Conservation (phyloP, 2,888 invertebrate species). For the Parnassius smintheus region DNA sequence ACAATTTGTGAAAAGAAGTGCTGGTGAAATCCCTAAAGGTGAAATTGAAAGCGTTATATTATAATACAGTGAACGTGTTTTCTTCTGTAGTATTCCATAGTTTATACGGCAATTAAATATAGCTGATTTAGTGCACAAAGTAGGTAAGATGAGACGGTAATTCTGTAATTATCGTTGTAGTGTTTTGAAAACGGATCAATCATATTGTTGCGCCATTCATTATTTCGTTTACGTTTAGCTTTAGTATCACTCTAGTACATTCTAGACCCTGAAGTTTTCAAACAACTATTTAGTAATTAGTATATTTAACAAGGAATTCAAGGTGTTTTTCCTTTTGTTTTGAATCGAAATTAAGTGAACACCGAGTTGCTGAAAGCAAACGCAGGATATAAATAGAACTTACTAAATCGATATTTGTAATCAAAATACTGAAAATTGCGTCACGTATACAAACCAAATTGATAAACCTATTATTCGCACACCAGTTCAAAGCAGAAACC, state of each 20-base stretch:
- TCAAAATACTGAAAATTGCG: slow-evolving; percentile 4
- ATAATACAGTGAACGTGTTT: no score
- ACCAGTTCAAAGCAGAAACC: no score
- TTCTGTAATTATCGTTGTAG: slow-evolving; percentile 6
- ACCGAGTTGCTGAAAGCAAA: neutral
- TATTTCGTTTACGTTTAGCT: slow-evolving; percentile 32
- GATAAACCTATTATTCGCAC: no score
- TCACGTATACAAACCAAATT: neutral
- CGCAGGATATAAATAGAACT: slow-evolving; percentile 9
- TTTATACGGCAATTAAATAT: no score
- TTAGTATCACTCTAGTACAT: slow-evolving; percentile 36
- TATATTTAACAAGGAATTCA: no score
- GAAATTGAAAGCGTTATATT: no score
- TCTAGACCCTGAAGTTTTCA: slow-evolving; percentile 32
- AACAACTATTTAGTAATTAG: neutral
- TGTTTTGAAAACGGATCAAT: slow-evolving; percentile 51
- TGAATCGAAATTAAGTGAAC: neutral
- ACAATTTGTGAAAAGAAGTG: no score
- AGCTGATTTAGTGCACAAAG: slow-evolving; percentile 7
- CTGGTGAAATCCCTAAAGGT: no score
- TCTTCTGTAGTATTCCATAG: neutral
- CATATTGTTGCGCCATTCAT: slow-evolving; percentile 50
- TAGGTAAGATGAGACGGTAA: slow-evolving; percentile 25
- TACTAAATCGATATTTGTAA: neutral
- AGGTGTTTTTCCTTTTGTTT: neutral